A percentile compares a stretch with the other conserved stretches of the same genome.
Evolutionary conservation across 2,113 vertebrate species (phyloP).

Genomic region (Rostratula benghalensis): DNA sequence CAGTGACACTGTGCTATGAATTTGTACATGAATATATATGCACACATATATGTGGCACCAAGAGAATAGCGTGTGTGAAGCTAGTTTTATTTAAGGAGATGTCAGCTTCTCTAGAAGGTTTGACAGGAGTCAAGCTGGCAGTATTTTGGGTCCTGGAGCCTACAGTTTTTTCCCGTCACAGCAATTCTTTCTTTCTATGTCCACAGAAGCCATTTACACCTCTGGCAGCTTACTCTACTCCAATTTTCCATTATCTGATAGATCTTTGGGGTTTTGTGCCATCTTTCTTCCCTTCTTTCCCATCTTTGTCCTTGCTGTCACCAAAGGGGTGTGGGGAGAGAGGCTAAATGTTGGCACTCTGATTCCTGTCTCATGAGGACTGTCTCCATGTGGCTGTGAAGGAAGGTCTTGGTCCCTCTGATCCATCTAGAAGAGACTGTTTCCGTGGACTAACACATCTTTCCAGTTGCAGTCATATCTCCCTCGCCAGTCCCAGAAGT

Average conservation of each 20-base stretch:
- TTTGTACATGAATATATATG: fast-evolving
- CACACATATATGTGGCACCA: neutral
- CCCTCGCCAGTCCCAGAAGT: fast-evolving
- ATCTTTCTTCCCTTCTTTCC: neutral
- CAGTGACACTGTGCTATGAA: neutral
- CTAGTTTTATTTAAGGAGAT: neutral
- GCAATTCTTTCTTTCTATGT: neutral
- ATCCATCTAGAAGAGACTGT: neutral
- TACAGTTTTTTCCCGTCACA: neutral
- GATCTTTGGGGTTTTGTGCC: neutral
- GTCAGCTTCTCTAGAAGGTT: neutral
- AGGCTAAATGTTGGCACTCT: neutral
- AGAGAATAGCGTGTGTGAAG: neutral
- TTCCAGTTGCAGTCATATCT: neutral
- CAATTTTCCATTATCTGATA: neutral
- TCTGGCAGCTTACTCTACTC: neutral
- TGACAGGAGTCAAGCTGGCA: neutral
- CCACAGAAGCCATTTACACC: neutral
- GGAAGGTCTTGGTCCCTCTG: neutral
- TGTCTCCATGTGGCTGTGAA: neutral
- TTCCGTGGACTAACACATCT: neutral
- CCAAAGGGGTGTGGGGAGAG: neutral
- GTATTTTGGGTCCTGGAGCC: neutral
- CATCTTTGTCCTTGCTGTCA: neutral
- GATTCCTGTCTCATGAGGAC: neutral